These are phyloP conservation scores for Listronotus oregonensis DNA, from an alignment of 1,140 invertebrate genomes.

Conservation along the genomic window DNA sequence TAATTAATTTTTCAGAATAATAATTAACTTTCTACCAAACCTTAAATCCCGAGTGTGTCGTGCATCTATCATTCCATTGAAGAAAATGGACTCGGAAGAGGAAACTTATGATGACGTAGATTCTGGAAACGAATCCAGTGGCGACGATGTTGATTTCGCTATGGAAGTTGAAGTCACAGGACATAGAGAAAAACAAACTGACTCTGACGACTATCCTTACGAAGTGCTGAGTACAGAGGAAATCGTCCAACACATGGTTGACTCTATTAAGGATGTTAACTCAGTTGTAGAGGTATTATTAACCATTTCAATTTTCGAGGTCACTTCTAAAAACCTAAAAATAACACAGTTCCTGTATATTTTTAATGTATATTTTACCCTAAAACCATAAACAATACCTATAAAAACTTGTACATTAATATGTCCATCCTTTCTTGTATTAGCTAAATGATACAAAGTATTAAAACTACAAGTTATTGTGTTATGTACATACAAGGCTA, in stretches of 20 bases:
- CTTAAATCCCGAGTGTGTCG: background rate
- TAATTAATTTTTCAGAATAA: background rate
- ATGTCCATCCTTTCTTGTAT: no score
- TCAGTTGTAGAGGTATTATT: slow-evolving; percentile 76
- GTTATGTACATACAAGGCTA: no score
- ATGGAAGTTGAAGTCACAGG: slow-evolving; percentile 87
- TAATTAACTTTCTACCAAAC: slow-evolving; percentile 1
- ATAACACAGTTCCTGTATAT: background rate
- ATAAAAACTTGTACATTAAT: no score
- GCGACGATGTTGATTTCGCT: slow-evolving; percentile 88
- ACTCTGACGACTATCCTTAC: slow-evolving; percentile 89
- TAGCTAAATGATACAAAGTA: no score
- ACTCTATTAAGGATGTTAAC: slow-evolving; percentile 95
- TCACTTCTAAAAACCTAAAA: slow-evolving; percentile 32
- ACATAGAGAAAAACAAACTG: slow-evolving; percentile 75
- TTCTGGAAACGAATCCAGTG: slow-evolving; percentile 88
- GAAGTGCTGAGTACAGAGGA: slow-evolving; percentile 94
- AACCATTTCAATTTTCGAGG: slow-evolving; percentile 1
- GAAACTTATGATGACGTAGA: slow-evolving; percentile 89
- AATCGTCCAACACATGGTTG: slow-evolving; percentile 96
- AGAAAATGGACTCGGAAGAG: slow-evolving; percentile 86
- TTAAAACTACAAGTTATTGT: no score
- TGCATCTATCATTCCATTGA: slow-evolving; percentile 4
- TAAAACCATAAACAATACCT: no score
- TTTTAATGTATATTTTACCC: no score